These are phyloP conservation scores for Urophycis tenuis DNA, from an alignment of 2,797 vertebrate species.

Conservation along the genomic window DNA sequence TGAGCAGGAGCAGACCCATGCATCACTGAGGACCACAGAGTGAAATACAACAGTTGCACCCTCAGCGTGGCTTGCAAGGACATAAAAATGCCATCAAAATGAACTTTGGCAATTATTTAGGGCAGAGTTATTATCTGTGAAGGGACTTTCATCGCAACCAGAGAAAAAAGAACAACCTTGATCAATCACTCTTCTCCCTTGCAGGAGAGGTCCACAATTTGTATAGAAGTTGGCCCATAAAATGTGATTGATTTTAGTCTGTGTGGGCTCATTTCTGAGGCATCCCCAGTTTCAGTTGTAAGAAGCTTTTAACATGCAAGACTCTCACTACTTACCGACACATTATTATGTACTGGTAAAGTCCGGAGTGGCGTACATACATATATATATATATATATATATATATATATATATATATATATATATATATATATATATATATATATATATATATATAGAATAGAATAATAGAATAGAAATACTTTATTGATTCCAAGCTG, in stretches of 20 bases:
- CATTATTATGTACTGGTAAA: too few species aligned
- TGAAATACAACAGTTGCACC: constrained; percentile 14
- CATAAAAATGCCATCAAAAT: constrained; percentile 10
- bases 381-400: not conserved
- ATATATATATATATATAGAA: too few species aligned
- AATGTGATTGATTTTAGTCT: not conserved
- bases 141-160: constrained; percentile 32
- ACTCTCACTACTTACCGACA: too few species aligned
- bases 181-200: not conserved
- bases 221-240: not conserved
- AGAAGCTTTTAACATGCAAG: too few species aligned
- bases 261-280: not conserved
- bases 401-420: too few species aligned
- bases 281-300: too few species aligned
- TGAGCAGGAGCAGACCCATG: constrained; percentile 15
- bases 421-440: too few species aligned
- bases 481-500: too few species aligned
- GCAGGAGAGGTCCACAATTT: not conserved
- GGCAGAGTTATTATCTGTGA: constrained; percentile 51
- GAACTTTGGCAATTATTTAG: constrained; percentile 29
- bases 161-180: constrained; percentile 25
- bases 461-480: too few species aligned
- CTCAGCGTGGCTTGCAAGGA: constrained; percentile 26
- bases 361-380: not conserved
- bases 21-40: constrained; percentile 12